Evolutionary conservation across 2,797 vertebrate genomes (phyloP), one percentile per base, ranked within the genome.

Genomic region (Pitangus sulphuratus): DNA sequence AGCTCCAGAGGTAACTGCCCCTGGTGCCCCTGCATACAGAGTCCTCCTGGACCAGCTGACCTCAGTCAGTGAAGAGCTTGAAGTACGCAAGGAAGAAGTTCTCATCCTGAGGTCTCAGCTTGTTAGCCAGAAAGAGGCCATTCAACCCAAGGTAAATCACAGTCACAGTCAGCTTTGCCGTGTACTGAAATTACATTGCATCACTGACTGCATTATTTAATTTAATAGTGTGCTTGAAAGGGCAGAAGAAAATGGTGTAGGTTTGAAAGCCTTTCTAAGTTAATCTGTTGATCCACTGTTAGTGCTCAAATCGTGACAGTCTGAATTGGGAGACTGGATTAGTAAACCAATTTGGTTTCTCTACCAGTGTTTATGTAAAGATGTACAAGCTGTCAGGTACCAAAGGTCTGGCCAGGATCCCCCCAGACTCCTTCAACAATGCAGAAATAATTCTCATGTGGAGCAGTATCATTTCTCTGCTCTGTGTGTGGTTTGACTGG

Each of bases 31-130:
- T 1, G 99, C 99, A 1, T 99, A 99, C 97, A 98, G 98, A 70
- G 99, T 99, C 65, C 98, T 99, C 22, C 97, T 99, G 97, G 99
- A 99, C 25, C 99, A 99, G 97, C 98, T 99, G 92, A 99, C 98
- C 44, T 95, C 99, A 10, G 98, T 99, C 78, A 99, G 98, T 9
- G 99, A 99, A 66, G 99, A 99, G 97, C 98, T 99, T 9, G 99
- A 99, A 40, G 99, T 99, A 3, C 99, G 99, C 44, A 99, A 99
- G 96, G 99, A 99, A 84, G 99, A 99, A 92, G 99, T 99, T 91
- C 99, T 99, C 62, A 99, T 99, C 96, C 97, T 99, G 78, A 98
- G 99, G 87, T 99, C 99, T 19, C 99, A 99, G 97, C 98, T 99
- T 42, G 99, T 99, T 93, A 99, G 99, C 98, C 99, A 99, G 97